These are phyloP conservation scores for Rhizomys pruinosus DNA, from an alignment of 2,113 vertebrate genomes.

Conservation along the genomic window DNA sequence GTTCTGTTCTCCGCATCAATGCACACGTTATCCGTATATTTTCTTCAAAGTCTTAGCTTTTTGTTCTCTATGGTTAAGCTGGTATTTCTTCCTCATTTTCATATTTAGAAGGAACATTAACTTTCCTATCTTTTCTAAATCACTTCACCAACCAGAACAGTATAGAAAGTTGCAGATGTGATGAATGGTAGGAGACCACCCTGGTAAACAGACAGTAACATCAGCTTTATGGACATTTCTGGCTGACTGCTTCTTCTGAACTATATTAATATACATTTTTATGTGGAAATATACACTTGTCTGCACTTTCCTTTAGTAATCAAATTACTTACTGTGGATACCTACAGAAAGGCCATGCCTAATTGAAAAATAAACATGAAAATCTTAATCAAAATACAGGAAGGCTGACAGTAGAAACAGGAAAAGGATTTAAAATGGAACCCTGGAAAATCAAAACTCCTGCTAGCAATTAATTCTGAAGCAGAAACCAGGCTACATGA, in stretches of 20 bases:
- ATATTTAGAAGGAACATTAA: not conserved
- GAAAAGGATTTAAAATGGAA: not conserved
- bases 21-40: not conserved
- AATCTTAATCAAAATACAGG: not conserved
- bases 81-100: not conserved
- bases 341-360: not conserved
- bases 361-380: conserved; percentile 4
- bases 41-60: not conserved
- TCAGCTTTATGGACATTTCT: not conserved
- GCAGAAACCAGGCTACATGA: not conserved
- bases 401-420: not conserved
- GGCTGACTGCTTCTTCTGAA: conserved; percentile 8
- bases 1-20: not conserved
- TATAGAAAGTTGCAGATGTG: not conserved
- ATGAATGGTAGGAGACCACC: not conserved
- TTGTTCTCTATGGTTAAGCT: no score
- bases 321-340: not conserved
- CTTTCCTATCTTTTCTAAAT: not conserved
- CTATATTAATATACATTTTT: not conserved
- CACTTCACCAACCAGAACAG: conserved; percentile 3
- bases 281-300: not conserved
- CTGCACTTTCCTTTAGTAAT: not conserved
- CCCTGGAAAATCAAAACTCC: not conserved
- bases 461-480: not conserved
- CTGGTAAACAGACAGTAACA: not conserved